phyloP scores from a whole-genome alignment of 2,888 invertebrate genomes.

The Myopa testacea region DNA sequence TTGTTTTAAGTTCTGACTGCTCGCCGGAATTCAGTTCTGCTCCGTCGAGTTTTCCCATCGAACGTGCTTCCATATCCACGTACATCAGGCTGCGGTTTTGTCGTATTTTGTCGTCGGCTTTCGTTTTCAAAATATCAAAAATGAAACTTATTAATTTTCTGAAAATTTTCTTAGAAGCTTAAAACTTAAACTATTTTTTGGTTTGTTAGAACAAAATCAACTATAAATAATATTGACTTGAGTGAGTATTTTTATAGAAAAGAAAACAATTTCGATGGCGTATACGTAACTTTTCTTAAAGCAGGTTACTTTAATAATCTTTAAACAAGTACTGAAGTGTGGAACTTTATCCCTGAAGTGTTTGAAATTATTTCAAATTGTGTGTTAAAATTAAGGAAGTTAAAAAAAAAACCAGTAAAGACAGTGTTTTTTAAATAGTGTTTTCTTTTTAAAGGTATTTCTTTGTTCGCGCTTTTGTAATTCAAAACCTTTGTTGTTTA shows the following conservation, averaged over 20 bases:
- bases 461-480: background rate
- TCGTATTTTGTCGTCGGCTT: constrained; percentile 6
- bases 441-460: background rate
- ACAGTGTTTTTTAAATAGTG: background rate
- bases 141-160: background rate
- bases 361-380: background rate
- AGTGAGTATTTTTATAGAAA: too few relatives aligned
- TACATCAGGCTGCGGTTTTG: background rate
- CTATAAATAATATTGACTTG: too few relatives aligned
- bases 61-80: constrained; percentile 25
- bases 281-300: background rate
- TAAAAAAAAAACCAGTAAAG: background rate
- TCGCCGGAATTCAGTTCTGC: constrained; percentile 24
- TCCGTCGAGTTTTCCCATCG: constrained; percentile 30
- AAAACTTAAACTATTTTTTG: too few relatives aligned
- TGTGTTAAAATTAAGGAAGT: background rate
- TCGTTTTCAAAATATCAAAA: background rate
- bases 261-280: background rate
- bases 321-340: background rate
- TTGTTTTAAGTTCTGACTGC: constrained; percentile 20
- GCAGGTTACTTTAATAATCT: background rate
- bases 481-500: background rate
- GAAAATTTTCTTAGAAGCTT: too few relatives aligned
- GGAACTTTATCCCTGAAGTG: background rate
- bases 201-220: too few relatives aligned